These are phyloP conservation scores for Oxytorus armatus DNA, from an alignment of 2,888 invertebrate genomes.

Conservation along the genomic window DNA sequence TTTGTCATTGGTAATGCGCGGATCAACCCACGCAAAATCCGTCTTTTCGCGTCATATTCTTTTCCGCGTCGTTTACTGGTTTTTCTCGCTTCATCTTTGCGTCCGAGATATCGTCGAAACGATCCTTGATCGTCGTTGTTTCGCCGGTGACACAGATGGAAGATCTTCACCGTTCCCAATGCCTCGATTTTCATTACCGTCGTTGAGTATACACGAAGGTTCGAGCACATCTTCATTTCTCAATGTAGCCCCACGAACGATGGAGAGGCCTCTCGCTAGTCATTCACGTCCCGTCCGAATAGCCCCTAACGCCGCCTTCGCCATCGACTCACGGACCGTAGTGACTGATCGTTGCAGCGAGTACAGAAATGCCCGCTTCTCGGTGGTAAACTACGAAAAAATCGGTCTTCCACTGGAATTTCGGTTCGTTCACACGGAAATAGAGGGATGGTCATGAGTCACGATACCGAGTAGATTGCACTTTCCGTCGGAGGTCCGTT, in stretches of 20 bases:
- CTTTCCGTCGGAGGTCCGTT: no score
- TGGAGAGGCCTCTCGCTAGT: background rate
- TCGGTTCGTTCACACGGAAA: background rate
- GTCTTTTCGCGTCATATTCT: background rate
- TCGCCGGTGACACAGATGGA: background rate
- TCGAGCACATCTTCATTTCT: constrained; percentile 12
- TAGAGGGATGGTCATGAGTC: background rate
- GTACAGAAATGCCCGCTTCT: constrained; percentile 32
- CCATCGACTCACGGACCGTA: constrained; percentile 5
- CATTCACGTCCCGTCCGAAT: constrained; percentile 1
- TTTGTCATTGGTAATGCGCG: constrained; percentile 25
- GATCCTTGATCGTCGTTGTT: constrained; percentile 21
- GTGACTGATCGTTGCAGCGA: constrained; percentile 39
- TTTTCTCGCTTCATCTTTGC: constrained; percentile 9
- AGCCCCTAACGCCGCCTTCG: background rate
- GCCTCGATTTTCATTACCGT: constrained; percentile 9
- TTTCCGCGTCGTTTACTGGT: constrained; percentile 6
- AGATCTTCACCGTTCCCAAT: background rate
- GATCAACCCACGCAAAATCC: constrained; percentile 17
- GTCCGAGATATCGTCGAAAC: constrained; percentile 9
- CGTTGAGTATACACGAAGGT: background rate
- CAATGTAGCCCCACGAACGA: background rate
- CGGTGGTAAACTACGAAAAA: background rate
- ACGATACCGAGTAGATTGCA: no score
- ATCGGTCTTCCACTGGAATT: background rate